Percentiles rank a stretch among this genome's conserved stretches.
Conservation (phyloP, 2,797 vertebrate genomes). For the Emydoidea blandingii region DNA sequence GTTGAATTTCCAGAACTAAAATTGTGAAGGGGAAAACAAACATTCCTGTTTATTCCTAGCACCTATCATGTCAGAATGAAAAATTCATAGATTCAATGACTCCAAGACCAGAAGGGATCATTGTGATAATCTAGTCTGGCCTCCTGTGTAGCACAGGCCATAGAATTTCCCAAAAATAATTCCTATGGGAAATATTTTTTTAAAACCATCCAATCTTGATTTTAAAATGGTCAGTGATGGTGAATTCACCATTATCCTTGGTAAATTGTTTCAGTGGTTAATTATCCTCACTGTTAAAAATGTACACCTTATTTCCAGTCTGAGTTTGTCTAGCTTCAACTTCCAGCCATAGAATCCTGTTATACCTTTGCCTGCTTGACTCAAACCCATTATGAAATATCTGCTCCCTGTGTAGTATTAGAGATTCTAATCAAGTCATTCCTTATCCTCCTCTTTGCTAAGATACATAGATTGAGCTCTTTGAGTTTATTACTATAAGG, state of each 20-base stretch:
- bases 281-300: neutral
- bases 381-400: neutral
- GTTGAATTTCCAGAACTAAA: constrained; percentile 47
- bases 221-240: neutral
- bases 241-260: neutral
- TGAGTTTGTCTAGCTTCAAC: neutral
- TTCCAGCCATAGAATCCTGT: neutral
- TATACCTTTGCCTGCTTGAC: neutral
- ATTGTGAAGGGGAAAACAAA: constrained; percentile 46
- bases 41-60: constrained; percentile 35
- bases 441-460: neutral
- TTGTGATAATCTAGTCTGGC: neutral
- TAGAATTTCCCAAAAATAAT: neutral
- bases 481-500: neutral
- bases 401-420: neutral
- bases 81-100: neutral
- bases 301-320: neutral
- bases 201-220: neutral
- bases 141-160: neutral
- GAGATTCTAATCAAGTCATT: neutral
- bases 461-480: neutral
- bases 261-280: neutral
- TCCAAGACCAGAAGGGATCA: neutral
- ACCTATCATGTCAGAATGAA: constrained; percentile 13
- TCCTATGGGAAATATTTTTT: neutral